A percentile compares a stretch with the other conserved stretches of the same genome.
Evolutionary conservation across 2,888 invertebrate genomes (phyloP).

Genomic region (Megastigmus dorsalis): DNA sequence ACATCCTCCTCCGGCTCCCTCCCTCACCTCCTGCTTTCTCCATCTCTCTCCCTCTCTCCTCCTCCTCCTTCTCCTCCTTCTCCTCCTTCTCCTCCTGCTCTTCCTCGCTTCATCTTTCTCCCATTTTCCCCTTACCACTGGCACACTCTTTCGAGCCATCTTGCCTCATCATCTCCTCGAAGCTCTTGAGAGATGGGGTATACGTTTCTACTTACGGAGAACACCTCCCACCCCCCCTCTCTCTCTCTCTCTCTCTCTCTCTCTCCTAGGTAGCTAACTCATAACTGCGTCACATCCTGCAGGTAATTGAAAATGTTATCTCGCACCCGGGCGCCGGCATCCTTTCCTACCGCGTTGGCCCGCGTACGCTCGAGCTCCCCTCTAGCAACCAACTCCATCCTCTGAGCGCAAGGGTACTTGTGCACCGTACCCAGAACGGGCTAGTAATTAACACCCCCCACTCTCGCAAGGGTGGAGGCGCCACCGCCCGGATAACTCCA

Average conservation of each 20-base stretch:
- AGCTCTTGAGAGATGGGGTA: constrained; percentile 58
- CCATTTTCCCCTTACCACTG: constrained; percentile 46
- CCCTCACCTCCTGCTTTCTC: constrained; percentile 37
- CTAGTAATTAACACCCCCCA: constrained; percentile 71
- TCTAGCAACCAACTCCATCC: constrained; percentile 31
- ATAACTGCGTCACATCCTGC: constrained; percentile 74
- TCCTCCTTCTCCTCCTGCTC: constrained; percentile 11
- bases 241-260: constrained; percentile 47
- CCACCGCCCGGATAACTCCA: constrained; percentile 60
- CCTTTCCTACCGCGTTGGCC: constrained; percentile 63
- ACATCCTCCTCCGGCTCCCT: constrained; percentile 16
- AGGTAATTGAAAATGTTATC: constrained; percentile 75
- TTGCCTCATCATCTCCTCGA: constrained; percentile 68
- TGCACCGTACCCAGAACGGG: constrained; percentile 61
- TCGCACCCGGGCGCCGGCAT: constrained; percentile 66
- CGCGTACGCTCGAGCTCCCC: too few species aligned
- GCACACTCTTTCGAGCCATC: constrained; percentile 60
- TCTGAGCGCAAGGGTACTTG: constrained; percentile 41
- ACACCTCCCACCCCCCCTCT: constrained; percentile 12
- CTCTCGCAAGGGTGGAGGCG: constrained; percentile 32
- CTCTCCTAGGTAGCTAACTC: constrained; percentile 70
- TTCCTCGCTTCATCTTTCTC: constrained; percentile 47
- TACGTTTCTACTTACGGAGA: constrained; percentile 20
- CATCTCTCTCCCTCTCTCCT: constrained; percentile 40
- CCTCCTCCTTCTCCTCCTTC: constrained; percentile 42